These are phyloP conservation scores for Rhingia rostrata DNA, from an alignment of 2,888 invertebrate genomes.

Conservation along the genomic window DNA sequence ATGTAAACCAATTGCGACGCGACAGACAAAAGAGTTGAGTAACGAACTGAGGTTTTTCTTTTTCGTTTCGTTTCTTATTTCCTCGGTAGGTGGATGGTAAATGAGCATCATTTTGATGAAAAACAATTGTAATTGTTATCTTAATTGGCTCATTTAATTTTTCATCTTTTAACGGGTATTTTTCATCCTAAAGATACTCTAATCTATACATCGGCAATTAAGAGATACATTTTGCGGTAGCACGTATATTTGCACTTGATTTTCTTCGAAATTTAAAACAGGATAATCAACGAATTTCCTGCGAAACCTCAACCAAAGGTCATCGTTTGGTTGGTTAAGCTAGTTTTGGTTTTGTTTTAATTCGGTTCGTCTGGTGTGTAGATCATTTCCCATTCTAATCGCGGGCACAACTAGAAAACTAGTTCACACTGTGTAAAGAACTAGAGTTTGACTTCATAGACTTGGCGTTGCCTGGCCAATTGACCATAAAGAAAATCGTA, in stretches of 20 bases:
- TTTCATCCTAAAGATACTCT: slow-evolving; percentile 7
- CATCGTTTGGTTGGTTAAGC: slow-evolving; percentile 19
- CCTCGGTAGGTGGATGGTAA: slow-evolving; percentile 3
- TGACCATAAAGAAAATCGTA: slow-evolving; percentile 46
- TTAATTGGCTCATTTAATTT: slow-evolving; percentile 60
- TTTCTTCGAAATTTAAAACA: slow-evolving; percentile 29
- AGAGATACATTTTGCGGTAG: neutral
- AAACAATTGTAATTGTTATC: slow-evolving; percentile 58
- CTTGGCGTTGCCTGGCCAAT: slow-evolving; percentile 48
- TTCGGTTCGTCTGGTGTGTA: neutral
- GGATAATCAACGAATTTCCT: slow-evolving; percentile 22
- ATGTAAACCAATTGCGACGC: slow-evolving; percentile 27
- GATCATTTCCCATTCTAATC: slow-evolving; percentile 52
- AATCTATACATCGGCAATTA: slow-evolving; percentile 1
- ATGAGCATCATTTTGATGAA: slow-evolving; percentile 22
- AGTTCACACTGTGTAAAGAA: slow-evolving; percentile 47
- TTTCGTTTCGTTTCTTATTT: slow-evolving; percentile 12
- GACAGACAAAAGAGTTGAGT: slow-evolving; percentile 62
- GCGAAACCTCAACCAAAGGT: slow-evolving; percentile 24
- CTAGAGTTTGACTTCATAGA: neutral
- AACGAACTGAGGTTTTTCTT: slow-evolving; percentile 32
- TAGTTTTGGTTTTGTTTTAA: slow-evolving; percentile 1
- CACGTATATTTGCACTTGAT: neutral
- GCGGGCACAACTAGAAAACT: slow-evolving; percentile 41
- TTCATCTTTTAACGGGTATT: slow-evolving; percentile 46